Evolutionary conservation across 2,113 vertebrate species (phyloP), one percentile per base, ranked within the genome.

Genomic region (Aspiorhynchus laticeps): DNA sequence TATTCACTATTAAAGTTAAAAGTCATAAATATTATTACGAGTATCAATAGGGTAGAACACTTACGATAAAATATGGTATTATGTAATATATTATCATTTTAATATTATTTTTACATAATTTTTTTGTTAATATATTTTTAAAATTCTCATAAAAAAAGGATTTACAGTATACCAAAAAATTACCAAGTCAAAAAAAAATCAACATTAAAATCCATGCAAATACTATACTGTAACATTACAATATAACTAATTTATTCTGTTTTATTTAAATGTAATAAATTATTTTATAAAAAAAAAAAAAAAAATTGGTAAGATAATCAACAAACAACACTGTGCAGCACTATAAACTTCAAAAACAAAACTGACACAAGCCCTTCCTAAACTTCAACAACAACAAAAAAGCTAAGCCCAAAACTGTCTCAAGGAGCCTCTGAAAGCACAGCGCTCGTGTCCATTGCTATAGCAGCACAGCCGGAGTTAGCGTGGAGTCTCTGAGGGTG

Each of bases 401-500:
- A 78, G n/a, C 75, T 21, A 78, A 69, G 31, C 28, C 41, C 56
- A 17, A 17, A 51, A 17, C 48, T 51, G 48, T 51, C 48, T 51
- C 14, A 2, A 19, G 53, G 21, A 41, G 78, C n/a, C 19, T 12
- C 14, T 28, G 31, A 33, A 19, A n/a, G 59, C 24, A 12, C 53
- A 33, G 51, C 15, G 43, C 31, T 33, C 7, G 19, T 90, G 87
- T 84, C 77, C 0, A 90, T 93, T 92, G 88, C 90, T 88, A 92
- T 91, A 79, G 92, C 41, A 17, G 61, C 88, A 91, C 89, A 80
- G 92, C 36, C n/a, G 26, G 61, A 19, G 87, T 74, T 69, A 77
- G 80, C 31, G 80, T 67, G 53, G 46, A 46, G 61, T 83, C 74
- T 77, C 71, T 33, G 41, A 36, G 77, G 81, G 76, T n/a, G 87